Evolutionary conservation across 2,113 vertebrate genomes (phyloP).

Genomic region (Gnathonemus longibarbis): DNA sequence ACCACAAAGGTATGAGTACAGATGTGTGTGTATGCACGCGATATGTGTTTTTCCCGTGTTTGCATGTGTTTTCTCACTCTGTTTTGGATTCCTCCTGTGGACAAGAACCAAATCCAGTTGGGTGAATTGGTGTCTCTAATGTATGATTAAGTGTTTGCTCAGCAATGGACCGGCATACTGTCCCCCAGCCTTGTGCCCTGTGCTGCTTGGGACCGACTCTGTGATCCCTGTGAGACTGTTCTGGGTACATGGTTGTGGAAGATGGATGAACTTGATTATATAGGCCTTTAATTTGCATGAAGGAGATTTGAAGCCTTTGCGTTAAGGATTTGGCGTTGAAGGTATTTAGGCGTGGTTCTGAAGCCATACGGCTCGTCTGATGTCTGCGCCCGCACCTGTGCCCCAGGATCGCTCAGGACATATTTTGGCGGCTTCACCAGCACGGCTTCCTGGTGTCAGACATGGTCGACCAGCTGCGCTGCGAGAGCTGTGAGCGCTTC

Average conservation of each 20-base stretch:
- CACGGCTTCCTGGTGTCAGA: slow-evolving; percentile 70
- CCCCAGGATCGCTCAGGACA: slow-evolving; percentile 83
- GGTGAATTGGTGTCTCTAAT: not conserved
- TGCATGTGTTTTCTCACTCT: not conserved
- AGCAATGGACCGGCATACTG: not conserved
- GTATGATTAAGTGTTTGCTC: not conserved
- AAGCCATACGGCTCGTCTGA: not conserved
- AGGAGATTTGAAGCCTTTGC: not conserved
- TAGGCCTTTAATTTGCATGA: not conserved
- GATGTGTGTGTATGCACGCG: too few relatives aligned
- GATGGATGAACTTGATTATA: not conserved
- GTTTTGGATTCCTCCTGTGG: not conserved
- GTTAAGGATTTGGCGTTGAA: not conserved
- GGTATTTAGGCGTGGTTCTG: not conserved
- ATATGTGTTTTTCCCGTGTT: not conserved
- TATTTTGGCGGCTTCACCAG: slow-evolving; percentile 75
- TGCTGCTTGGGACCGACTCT: not conserved
- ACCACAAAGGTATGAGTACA: not conserved
- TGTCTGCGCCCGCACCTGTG: not conserved
- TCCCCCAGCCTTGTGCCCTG: not conserved
- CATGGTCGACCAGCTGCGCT: slow-evolving; percentile 79
- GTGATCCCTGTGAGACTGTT: not conserved
- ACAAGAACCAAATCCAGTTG: not conserved
- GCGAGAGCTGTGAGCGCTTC: slow-evolving; percentile 77
- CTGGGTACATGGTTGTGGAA: not conserved